A percentile compares a stretch with the other conserved stretches of the same genome.
These are phyloP conservation scores for Monoplex corrugatus DNA, from an alignment of 2,888 invertebrate species.

Conservation along the genomic window DNA sequence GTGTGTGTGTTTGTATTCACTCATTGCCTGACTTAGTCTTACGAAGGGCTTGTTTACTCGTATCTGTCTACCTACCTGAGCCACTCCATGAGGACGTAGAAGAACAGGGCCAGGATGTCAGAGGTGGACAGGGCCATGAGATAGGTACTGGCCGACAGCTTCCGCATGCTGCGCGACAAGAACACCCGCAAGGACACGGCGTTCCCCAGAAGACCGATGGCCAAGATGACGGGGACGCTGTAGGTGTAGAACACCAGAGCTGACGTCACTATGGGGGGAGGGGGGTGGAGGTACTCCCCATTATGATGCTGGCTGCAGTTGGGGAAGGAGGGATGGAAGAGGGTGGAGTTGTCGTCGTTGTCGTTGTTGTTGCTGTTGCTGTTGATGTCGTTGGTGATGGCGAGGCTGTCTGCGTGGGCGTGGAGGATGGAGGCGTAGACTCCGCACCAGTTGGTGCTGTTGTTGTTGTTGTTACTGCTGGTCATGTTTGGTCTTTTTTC, in stretches of 20 bases:
- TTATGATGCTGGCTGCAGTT: conserved; percentile 10
- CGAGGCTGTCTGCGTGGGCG: neutral
- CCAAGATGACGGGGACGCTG: conserved; percentile 88
- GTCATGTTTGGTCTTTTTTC: conserved; percentile 64
- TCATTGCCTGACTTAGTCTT: neutral
- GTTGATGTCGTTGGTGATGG: neutral
- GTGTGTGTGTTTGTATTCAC: neutral
- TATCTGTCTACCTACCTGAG: conserved; percentile 55
- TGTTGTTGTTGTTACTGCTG: conserved; percentile 3
- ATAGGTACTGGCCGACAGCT: conserved; percentile 88
- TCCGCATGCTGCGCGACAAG: conserved; percentile 87
- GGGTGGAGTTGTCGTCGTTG: neutral
- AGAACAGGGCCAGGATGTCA: conserved; percentile 87
- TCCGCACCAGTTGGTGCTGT: conserved; percentile 27
- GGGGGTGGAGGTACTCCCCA: neutral
- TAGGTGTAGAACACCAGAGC: conserved; percentile 83
- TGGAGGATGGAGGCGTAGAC: conserved; percentile 23
- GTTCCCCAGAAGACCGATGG: conserved; percentile 90
- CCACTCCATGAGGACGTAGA: conserved; percentile 82
- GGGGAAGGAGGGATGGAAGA: conserved; percentile 5
- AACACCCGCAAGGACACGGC: conserved; percentile 89
- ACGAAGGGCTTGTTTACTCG: neutral
- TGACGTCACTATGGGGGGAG: neutral
- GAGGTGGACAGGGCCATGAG: conserved; percentile 90
- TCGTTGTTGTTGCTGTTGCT: neutral